Evolutionary conservation across 1,140 invertebrate species (phyloP).

Genomic region (Pseudomyrmex pallidus): DNA sequence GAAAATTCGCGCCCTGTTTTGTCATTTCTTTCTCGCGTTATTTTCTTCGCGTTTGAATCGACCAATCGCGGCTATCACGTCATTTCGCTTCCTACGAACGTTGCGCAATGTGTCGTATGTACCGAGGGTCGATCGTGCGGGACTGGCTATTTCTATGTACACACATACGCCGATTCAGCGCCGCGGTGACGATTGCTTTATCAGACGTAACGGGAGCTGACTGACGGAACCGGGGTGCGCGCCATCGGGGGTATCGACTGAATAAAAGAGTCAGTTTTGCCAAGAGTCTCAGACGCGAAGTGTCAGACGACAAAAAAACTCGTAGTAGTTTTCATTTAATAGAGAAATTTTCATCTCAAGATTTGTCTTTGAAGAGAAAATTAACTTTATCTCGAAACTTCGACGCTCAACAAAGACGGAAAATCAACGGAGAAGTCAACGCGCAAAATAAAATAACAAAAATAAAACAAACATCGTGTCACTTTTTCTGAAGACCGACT

Average conservation of each 20-base stretch:
- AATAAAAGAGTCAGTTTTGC: constrained; percentile 38
- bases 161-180: constrained; percentile 21
- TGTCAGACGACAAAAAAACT: too few species aligned
- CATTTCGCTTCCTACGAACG: constrained; percentile 16
- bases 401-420: too few species aligned
- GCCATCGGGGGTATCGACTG: constrained; percentile 24
- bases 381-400: too few species aligned
- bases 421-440: too few species aligned
- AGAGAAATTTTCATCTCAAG: too few species aligned
- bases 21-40: neutral
- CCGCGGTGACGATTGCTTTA: constrained; percentile 45
- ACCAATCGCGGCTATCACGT: constrained; percentile 26
- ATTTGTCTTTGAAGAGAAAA: too few species aligned
- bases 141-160: constrained; percentile 40
- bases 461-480: neutral
- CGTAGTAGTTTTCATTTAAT: too few species aligned
- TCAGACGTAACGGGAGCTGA: constrained; percentile 47
- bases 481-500: neutral
- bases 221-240: constrained; percentile 54
- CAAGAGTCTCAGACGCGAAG: neutral
- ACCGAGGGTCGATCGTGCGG: constrained; percentile 41
- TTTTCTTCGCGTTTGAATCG: neutral
- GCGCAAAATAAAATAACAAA: too few species aligned
- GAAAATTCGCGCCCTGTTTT: constrained; percentile 8
- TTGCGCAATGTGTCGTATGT: neutral